These are phyloP conservation scores for Mustelus asterias DNA, from an alignment of 2,113 vertebrate species.

Conservation along the genomic window DNA sequence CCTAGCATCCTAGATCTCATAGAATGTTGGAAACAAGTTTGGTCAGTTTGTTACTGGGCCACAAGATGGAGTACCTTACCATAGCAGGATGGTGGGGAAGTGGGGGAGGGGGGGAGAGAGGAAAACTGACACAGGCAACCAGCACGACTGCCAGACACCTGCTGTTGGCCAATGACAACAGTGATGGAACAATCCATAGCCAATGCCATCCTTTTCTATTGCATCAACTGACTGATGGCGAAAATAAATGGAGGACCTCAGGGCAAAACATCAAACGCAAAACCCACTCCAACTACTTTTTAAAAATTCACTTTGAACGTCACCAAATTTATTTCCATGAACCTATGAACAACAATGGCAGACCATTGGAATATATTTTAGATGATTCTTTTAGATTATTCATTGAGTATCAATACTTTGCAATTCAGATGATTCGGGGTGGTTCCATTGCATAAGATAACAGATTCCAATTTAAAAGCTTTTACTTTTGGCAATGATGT, in stretches of 20 bases:
- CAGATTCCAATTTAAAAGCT: background rate
- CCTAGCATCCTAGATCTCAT: background rate
- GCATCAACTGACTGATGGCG: background rate
- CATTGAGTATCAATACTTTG: background rate
- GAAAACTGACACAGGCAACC: background rate
- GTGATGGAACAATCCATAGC: background rate
- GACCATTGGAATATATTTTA: background rate
- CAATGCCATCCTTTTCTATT: background rate
- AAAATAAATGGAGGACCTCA: background rate
- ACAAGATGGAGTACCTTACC: constrained; percentile 31
- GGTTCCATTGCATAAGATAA: background rate
- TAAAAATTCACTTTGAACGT: background rate
- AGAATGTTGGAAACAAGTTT: background rate
- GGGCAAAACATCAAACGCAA: background rate
- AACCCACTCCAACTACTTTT: background rate
- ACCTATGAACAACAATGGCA: background rate
- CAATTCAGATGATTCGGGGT: background rate
- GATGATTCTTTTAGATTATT: background rate
- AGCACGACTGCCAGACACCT: background rate
- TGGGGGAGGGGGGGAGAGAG: background rate
- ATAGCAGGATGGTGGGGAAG: background rate
- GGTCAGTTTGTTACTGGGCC: constrained; percentile 16
- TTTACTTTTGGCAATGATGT: background rate
- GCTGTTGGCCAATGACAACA: background rate
- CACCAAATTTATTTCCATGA: background rate